Percentiles rank a stretch among this genome's conserved stretches.
Evolutionary conservation across 1,140 invertebrate genomes (phyloP).

Genomic region (Tigriopus japonicus): DNA sequence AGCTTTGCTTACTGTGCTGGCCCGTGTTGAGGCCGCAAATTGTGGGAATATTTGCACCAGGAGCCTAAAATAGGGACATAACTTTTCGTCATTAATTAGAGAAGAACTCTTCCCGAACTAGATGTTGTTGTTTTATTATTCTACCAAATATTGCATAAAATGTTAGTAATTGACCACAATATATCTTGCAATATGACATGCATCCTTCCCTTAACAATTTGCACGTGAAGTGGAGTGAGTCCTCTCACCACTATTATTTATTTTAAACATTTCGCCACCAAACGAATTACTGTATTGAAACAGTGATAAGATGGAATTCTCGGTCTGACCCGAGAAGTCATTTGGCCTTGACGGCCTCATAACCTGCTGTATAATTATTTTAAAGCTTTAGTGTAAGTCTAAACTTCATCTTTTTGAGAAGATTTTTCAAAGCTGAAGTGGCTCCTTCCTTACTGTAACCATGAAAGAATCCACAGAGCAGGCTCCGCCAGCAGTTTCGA

Average conservation of each 20-base stretch:
- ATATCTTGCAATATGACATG: neutral
- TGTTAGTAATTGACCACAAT: neutral
- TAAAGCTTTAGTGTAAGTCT: too few relatives aligned
- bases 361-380: too few relatives aligned
- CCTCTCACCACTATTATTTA: too few relatives aligned
- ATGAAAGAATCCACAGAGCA: neutral
- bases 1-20: neutral
- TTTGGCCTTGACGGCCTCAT: too few relatives aligned
- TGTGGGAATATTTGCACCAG: neutral
- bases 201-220: neutral
- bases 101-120: neutral
- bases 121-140: neutral
- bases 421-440: neutral
- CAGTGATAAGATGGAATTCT: too few relatives aligned
- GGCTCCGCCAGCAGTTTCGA: neutral
- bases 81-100: too few relatives aligned
- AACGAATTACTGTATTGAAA: neutral
- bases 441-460: neutral
- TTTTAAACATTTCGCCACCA: too few relatives aligned
- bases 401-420: too few relatives aligned
- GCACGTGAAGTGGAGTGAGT: too few relatives aligned
- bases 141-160: neutral
- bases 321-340: too few relatives aligned
- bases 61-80: too few relatives aligned
- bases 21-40: conserved; percentile 6